phyloP scores from a whole-genome alignment of 2,797 vertebrate genomes.

The Spizella passerina region DNA sequence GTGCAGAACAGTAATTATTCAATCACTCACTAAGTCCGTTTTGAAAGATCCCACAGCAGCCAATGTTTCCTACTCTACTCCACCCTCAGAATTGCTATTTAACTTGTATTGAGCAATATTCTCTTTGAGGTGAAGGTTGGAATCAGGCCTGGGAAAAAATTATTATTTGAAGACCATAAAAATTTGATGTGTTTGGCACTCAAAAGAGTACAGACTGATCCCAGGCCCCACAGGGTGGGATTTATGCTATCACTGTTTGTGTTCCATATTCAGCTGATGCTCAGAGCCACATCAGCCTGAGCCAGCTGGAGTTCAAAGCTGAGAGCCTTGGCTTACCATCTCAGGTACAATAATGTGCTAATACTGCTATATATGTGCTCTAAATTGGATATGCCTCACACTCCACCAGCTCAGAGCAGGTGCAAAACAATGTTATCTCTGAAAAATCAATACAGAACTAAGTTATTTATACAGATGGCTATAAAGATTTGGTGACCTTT shows the following conservation, averaged over 20 bases:
- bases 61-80: background rate
- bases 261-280: background rate
- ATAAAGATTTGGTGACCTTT: background rate
- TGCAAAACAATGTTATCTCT: background rate
- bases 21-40: background rate
- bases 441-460: background rate
- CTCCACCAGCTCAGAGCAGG: background rate
- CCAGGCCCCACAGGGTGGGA: background rate
- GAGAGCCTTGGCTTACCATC: background rate
- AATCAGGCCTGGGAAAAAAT: background rate
- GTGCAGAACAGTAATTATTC: background rate
- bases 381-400: background rate
- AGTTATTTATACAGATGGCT: background rate
- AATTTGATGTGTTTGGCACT: constrained; percentile 4
- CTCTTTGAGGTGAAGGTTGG: background rate
- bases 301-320: background rate
- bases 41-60: background rate
- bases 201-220: background rate
- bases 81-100: background rate
- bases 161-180: background rate
- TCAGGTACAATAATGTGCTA: background rate
- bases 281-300: background rate
- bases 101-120: background rate
- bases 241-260: background rate
- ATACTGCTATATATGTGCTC: accelerated